phyloP scores from a whole-genome alignment of 2,888 invertebrate species.

The Stegophylla sp. region DNA sequence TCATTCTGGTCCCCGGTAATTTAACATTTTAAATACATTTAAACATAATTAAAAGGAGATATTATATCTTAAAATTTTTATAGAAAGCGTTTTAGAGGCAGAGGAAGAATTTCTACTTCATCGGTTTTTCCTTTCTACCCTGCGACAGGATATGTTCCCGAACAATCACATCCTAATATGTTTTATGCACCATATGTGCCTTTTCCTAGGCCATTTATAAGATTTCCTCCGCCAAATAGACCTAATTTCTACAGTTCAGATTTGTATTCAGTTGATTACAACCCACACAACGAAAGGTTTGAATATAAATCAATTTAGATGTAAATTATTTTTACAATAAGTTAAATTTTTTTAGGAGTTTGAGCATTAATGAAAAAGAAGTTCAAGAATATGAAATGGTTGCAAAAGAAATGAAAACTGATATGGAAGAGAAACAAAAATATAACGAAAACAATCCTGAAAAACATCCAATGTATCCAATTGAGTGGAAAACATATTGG shows the following conservation, averaged over 20 bases:
- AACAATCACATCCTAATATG: constrained; percentile 51
- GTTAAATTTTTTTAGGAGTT: constrained; percentile 33
- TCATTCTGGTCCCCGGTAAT: constrained; percentile 52
- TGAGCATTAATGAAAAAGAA: constrained; percentile 46
- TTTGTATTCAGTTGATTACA: constrained; percentile 41
- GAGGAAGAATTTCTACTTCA: constrained; percentile 39
- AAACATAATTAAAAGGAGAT: neutral
- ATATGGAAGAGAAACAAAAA: constrained; percentile 66
- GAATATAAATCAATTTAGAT: neutral
- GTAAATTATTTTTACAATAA: neutral
- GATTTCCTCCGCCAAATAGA: constrained; percentile 26
- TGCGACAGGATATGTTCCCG: constrained; percentile 35
- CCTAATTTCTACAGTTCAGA: constrained; percentile 45
- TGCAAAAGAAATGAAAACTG: constrained; percentile 65
- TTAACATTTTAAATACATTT: neutral
- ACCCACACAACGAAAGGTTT: constrained; percentile 43
- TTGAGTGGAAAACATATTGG: constrained; percentile 92
- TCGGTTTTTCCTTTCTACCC: constrained; percentile 21
- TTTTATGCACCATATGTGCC: constrained; percentile 51
- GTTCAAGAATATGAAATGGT: constrained; percentile 70
- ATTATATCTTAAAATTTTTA: neutral
- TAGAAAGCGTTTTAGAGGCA: constrained; percentile 49
- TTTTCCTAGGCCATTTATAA: constrained; percentile 46
- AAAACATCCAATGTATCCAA: constrained; percentile 85
- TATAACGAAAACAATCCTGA: constrained; percentile 85